Conservation (phyloP, 2,797 vertebrate species). For the Anguilla anguilla region DNA sequence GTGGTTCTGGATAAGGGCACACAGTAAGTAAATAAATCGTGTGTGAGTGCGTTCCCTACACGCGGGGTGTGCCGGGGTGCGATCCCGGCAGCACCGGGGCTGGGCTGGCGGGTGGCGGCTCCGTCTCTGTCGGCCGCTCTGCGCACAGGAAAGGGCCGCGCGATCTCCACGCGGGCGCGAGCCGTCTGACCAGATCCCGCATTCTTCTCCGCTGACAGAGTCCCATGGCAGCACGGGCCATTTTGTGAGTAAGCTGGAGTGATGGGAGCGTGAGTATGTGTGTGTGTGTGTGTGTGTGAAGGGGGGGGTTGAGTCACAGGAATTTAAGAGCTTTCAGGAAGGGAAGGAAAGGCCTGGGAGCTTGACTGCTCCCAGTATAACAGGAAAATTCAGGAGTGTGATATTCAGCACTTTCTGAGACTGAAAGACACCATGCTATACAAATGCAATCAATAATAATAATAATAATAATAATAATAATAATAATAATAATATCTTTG, state of each 20-base stretch:
- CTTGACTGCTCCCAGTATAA: background rate
- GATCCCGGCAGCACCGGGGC: background rate
- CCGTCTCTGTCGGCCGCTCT: background rate
- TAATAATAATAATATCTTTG: background rate
- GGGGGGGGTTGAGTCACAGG: constrained; percentile 66
- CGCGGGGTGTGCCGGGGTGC: background rate
- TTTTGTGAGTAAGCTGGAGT: background rate
- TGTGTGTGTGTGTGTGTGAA: constrained; percentile 4
- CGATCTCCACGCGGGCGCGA: constrained; percentile 59
- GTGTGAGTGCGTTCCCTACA: background rate
- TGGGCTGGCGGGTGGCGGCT: background rate
- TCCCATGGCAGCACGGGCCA: background rate
- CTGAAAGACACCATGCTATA: background rate
- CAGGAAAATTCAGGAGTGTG: background rate
- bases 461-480: background rate
- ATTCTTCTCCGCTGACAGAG: constrained; percentile 44
- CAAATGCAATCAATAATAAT: background rate
- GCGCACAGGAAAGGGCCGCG: constrained; percentile 38
- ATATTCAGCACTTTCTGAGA: background rate
- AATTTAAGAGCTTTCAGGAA: constrained; percentile 64
- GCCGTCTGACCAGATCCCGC: background rate
- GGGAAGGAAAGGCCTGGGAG: constrained; percentile 31
- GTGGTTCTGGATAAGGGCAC: background rate
- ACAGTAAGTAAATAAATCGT: background rate
- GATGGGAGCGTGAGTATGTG: background rate